Evolutionary conservation across 2,797 vertebrate species (phyloP).

Genomic region (Mycteria americana): DNA sequence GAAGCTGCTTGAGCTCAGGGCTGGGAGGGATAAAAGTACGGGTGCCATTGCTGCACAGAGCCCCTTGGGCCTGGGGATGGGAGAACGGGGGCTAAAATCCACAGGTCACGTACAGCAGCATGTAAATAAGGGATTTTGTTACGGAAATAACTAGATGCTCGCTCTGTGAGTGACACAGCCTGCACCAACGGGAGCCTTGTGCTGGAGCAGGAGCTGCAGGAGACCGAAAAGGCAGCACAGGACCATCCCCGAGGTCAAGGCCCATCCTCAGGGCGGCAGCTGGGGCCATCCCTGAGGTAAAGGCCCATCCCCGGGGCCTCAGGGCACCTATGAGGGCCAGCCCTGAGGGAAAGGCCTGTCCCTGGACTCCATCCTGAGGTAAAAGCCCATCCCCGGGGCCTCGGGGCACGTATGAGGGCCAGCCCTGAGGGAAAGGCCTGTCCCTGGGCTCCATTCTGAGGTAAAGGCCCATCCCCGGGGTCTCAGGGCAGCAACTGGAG

Average conservation of each 20-base stretch:
- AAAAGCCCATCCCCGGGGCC: background rate
- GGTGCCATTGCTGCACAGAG: background rate
- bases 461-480: no score
- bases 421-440: no score
- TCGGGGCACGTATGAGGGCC: background rate
- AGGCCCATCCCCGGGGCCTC: no score
- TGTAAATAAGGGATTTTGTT: background rate
- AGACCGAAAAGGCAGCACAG: background rate
- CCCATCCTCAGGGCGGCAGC: background rate
- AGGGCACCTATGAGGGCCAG: no score
- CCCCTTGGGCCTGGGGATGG: background rate
- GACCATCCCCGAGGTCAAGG: background rate
- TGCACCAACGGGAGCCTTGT: rapidly evolving
- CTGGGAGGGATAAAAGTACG: background rate
- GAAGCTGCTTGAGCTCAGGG: background rate
- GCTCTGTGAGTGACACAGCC: rapidly evolving
- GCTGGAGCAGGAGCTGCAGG: rapidly evolving
- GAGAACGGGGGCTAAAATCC: background rate
- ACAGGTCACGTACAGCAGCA: conserved; percentile 68
- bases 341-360: no score
- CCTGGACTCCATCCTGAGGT: no score
- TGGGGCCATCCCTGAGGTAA: background rate
- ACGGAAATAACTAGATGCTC: background rate
- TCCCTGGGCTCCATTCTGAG: no score
- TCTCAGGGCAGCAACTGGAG: no score